Conservation (phyloP, 1,140 invertebrate genomes). For the Paraescarpia echinospica region DNA sequence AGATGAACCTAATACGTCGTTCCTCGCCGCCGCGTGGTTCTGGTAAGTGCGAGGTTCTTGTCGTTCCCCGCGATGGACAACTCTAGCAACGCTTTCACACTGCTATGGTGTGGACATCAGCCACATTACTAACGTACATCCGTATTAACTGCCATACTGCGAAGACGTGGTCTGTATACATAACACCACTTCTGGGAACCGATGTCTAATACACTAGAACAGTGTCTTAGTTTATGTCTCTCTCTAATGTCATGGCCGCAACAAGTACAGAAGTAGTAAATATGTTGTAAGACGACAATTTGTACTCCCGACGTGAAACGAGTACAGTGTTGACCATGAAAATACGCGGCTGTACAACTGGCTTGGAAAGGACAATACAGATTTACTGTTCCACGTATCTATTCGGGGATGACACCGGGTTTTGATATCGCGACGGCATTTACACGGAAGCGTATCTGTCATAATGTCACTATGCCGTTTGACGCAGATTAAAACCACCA, state of each 20-base stretch:
- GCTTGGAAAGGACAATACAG: too few relatives aligned
- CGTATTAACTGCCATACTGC: neutral
- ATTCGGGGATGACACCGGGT: neutral
- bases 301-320: neutral
- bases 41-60: neutral
- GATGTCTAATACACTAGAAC: too few relatives aligned
- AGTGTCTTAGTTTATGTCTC: neutral
- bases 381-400: too few relatives aligned
- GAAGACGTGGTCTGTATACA: neutral
- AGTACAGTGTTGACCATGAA: neutral
- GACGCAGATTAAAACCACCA: neutral
- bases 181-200: neutral
- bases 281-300: neutral
- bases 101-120: neutral
- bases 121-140: neutral
- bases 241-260: neutral
- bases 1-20: neutral
- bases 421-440: neutral
- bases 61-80: neutral
- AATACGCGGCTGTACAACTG: neutral
- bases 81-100: neutral
- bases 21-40: neutral
- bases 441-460: neutral
- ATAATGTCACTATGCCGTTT: neutral
- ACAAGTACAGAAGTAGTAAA: neutral